Conservation (phyloP, 2,888 invertebrate genomes). For the Drosophila hamatofila region DNA sequence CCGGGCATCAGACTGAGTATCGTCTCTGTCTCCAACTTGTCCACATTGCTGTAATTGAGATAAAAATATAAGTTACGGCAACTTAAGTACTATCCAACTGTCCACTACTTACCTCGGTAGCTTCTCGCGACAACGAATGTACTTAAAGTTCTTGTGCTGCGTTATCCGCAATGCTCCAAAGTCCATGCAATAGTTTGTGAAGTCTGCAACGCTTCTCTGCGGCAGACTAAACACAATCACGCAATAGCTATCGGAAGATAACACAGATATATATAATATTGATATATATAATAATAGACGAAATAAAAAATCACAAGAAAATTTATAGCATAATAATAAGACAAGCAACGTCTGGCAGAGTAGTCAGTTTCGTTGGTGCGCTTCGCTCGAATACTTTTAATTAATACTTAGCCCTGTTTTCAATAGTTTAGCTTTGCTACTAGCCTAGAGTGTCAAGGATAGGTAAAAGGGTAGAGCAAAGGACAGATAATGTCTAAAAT, state of each 20-base stretch:
- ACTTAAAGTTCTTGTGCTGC: slow-evolving; percentile 83
- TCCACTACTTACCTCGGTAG: slow-evolving; percentile 69
- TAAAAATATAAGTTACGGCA: not conserved
- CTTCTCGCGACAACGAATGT: slow-evolving; percentile 82
- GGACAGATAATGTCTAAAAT: too few relatives aligned
- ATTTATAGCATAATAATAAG: not conserved
- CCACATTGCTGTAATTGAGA: slow-evolving; percentile 76
- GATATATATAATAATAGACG: not conserved
- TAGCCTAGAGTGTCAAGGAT: too few relatives aligned
- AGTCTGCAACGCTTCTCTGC: slow-evolving; percentile 83
- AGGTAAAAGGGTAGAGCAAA: too few relatives aligned
- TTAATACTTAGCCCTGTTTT: too few relatives aligned
- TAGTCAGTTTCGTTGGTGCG: too few relatives aligned
- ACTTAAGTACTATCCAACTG: not conserved
- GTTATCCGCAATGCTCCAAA: slow-evolving; percentile 80
- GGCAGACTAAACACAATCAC: slow-evolving; percentile 84
- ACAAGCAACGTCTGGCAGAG: too few relatives aligned
- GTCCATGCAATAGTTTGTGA: slow-evolving; percentile 85
- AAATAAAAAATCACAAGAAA: not conserved
- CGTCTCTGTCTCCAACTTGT: slow-evolving; percentile 85
- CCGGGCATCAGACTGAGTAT: slow-evolving; percentile 86
- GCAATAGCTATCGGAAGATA: slow-evolving; percentile 79
- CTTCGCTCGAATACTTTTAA: too few relatives aligned
- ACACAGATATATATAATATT: not conserved
- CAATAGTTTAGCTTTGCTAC: too few relatives aligned